Evolutionary conservation across 2,113 vertebrate genomes (phyloP).

Genomic region (Lonchura striata): DNA sequence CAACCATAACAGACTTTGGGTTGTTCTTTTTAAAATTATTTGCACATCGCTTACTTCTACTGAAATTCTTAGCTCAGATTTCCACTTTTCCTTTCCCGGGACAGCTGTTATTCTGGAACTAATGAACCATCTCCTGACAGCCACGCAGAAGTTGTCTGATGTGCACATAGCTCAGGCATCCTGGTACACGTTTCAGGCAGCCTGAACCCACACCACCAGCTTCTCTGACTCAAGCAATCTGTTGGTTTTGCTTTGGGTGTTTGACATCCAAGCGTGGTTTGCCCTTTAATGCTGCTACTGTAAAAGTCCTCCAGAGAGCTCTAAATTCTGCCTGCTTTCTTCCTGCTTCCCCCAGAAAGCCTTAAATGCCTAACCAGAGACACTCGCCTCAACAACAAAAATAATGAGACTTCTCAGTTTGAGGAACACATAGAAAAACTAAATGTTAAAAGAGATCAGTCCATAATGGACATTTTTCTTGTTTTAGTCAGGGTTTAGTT

Average conservation of each 20-base stretch:
- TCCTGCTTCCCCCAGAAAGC: neutral
- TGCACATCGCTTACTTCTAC: neutral
- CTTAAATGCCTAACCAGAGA: neutral
- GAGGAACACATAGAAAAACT: neutral
- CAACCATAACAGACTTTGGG: neutral
- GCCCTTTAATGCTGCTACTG: neutral
- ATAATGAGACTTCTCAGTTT: neutral
- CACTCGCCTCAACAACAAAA: neutral
- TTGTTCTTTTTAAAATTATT: neutral
- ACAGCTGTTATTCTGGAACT: neutral
- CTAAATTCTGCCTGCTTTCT: neutral
- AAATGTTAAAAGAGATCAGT: neutral
- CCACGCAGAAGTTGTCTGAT: neutral
- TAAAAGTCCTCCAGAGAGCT: neutral
- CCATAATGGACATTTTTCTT: neutral
- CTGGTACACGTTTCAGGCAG: neutral
- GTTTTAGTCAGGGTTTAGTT: neutral
- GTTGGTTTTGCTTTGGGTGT: neutral
- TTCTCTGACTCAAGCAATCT: neutral
- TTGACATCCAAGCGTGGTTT: neutral
- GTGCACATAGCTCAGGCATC: accelerated
- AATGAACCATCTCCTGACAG: neutral
- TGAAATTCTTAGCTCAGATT: neutral
- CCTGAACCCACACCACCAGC: neutral
- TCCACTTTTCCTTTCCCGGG: neutral